Evolutionary conservation across 2,113 vertebrate genomes (phyloP).

Genomic region (Chunga burmeisteri): DNA sequence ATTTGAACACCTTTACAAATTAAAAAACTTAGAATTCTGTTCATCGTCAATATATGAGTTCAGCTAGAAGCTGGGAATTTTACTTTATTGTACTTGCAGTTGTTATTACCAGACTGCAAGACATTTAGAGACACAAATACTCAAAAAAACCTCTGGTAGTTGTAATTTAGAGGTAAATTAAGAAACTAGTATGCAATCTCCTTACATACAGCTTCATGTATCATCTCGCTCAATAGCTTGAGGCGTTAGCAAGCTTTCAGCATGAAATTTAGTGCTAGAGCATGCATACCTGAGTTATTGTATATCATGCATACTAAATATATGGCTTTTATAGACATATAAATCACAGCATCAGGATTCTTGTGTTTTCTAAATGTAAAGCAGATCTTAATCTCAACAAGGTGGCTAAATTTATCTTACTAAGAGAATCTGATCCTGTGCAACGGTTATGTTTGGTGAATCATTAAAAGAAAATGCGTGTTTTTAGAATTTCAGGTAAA

Average conservation of each 20-base stretch:
- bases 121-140: background rate
- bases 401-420: constrained; percentile 35
- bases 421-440: background rate
- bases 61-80: background rate
- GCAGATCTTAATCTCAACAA: constrained; percentile 47
- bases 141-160: background rate
- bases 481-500: background rate
- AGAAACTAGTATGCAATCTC: background rate
- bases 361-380: constrained; percentile 36
- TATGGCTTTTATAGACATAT: constrained; percentile 64
- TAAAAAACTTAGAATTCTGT: background rate
- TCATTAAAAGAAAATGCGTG: background rate
- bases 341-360: constrained; percentile 67
- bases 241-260: constrained; percentile 47
- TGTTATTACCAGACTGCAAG: background rate
- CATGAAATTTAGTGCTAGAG: constrained; percentile 28
- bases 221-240: constrained; percentile 51
- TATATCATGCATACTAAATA: constrained; percentile 47
- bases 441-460: background rate
- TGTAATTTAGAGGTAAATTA: constrained; percentile 47
- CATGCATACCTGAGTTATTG: constrained; percentile 59
- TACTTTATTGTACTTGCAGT: background rate
- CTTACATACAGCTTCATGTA: constrained; percentile 55
- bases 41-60: background rate
- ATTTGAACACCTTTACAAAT: background rate